A percentile compares a stretch with the other conserved stretches of the same genome.
phyloP scores from a whole-genome alignment of 37 sponge, comb jelly and placozoan species.

The Ephydatia muelleri region DNA sequence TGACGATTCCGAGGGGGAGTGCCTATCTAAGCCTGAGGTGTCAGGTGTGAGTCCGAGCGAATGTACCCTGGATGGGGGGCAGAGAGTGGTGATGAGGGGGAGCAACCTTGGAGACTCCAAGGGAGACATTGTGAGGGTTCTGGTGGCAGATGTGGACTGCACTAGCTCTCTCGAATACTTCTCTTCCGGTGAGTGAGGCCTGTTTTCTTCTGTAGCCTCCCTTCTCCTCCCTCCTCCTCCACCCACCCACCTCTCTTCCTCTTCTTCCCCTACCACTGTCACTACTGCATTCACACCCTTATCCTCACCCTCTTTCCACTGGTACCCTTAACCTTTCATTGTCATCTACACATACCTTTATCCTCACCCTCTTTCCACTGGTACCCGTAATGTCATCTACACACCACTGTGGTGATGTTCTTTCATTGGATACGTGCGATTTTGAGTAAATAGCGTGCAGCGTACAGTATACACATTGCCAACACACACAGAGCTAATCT shows the following conservation, averaged over 20 bases:
- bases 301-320: too few species aligned
- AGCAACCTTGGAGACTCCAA: slow-evolving; percentile 60
- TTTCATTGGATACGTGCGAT: too few species aligned
- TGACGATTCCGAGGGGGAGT: neutral
- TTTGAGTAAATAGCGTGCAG: too few species aligned
- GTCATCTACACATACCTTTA: too few species aligned
- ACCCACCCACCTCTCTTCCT: neutral
- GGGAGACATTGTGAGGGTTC: slow-evolving; percentile 64
- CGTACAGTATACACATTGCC: too few species aligned
- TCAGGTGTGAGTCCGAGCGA: slow-evolving; percentile 81
- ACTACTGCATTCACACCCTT: too few species aligned
- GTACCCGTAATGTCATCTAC: too few species aligned
- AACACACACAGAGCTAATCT: too few species aligned
- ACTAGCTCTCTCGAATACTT: slow-evolving; percentile 75
- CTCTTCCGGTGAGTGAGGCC: slow-evolving; percentile 53
- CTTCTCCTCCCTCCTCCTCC: neutral
- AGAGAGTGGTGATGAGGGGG: slow-evolving; percentile 74
- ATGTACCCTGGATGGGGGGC: slow-evolving; percentile 58
- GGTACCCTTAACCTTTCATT: too few species aligned
- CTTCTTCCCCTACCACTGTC: neutral
- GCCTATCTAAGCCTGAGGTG: slow-evolving; percentile 52
- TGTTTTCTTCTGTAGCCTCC: neutral
- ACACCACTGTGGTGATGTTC: too few species aligned
- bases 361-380: too few species aligned
- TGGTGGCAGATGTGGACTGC: slow-evolving; percentile 84